Conservation (phyloP, 1,140 invertebrate species). For the Penaeus japonicus region DNA sequence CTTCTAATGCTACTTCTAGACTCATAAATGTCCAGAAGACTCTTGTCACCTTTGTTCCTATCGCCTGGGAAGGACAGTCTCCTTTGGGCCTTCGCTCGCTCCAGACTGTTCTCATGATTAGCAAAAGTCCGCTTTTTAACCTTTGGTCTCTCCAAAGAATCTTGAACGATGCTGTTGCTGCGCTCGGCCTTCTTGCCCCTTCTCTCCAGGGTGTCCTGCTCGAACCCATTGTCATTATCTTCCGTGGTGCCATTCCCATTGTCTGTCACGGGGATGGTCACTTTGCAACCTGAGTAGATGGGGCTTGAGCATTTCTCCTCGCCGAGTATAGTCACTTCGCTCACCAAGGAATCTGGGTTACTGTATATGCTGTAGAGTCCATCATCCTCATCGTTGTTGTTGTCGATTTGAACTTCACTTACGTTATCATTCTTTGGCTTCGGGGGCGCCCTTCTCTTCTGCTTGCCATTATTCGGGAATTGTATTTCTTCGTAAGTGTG, state of each 20-base stretch:
- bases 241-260: constrained; percentile 74
- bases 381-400: constrained; percentile 75
- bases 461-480: constrained; percentile 61
- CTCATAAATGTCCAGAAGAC: constrained; percentile 48
- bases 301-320: constrained; percentile 69
- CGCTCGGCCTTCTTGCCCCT: constrained; percentile 17
- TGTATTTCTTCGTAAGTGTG: constrained; percentile 65
- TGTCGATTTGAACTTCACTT: constrained; percentile 59
- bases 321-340: constrained; percentile 70
- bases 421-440: constrained; percentile 60
- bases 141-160: constrained; percentile 45
- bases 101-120: not conserved
- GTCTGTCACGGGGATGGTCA: constrained; percentile 82
- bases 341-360: constrained; percentile 37
- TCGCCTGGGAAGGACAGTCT: constrained; percentile 24
- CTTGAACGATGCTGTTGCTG: constrained; percentile 26
- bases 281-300: constrained; percentile 65
- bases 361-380: constrained; percentile 74
- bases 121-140: constrained; percentile 16
- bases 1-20: constrained; percentile 43
- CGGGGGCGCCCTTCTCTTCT: constrained; percentile 65
- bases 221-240: constrained; percentile 78
- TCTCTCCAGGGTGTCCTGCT: constrained; percentile 81
- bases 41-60: constrained; percentile 11
- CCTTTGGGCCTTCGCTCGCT: not conserved